phyloP scores from a whole-genome alignment of 2,113 vertebrate genomes.

The Addax nasomaculatus region DNA sequence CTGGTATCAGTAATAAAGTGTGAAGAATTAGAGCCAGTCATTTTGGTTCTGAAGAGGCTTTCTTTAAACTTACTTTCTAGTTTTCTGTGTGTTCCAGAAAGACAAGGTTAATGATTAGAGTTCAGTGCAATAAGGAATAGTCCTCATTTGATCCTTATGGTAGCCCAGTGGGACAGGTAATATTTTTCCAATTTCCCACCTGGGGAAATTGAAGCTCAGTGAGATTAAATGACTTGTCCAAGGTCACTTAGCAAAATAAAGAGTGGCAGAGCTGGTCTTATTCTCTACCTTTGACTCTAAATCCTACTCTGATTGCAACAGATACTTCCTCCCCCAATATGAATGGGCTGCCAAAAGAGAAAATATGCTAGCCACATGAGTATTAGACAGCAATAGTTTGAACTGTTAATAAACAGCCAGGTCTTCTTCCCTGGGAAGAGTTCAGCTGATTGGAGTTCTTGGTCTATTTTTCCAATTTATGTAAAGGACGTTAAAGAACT shows the following conservation, averaged over 20 bases:
- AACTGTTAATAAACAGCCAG: constrained; percentile 5
- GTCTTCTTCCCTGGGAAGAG: background rate
- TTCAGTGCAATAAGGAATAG: background rate
- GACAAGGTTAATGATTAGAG: background rate
- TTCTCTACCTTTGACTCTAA: background rate
- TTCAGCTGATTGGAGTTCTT: constrained; percentile 30
- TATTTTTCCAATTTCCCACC: background rate
- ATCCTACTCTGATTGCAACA: background rate
- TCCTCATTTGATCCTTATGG: constrained; percentile 4
- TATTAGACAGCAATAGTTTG: constrained; percentile 1
- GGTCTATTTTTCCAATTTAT: background rate
- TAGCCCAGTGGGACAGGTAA: background rate
- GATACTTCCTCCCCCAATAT: background rate
- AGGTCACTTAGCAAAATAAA: constrained; percentile 33
- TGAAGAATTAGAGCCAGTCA: constrained; percentile 26
- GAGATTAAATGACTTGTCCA: constrained; percentile 35
- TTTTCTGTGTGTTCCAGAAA: background rate
- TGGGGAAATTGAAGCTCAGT: constrained; percentile 6
- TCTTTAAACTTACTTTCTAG: background rate
- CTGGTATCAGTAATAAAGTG: background rate
- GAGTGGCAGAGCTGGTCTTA: background rate
- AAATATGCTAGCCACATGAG: background rate
- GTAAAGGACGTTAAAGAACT: constrained; percentile 43
- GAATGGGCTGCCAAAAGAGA: constrained; percentile 6
- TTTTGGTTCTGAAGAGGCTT: background rate